Evolutionary conservation across 1,140 invertebrate genomes (phyloP), one percentile per base, ranked within the genome.

Genomic region (Caenorhabditis tropicalis): DNA sequence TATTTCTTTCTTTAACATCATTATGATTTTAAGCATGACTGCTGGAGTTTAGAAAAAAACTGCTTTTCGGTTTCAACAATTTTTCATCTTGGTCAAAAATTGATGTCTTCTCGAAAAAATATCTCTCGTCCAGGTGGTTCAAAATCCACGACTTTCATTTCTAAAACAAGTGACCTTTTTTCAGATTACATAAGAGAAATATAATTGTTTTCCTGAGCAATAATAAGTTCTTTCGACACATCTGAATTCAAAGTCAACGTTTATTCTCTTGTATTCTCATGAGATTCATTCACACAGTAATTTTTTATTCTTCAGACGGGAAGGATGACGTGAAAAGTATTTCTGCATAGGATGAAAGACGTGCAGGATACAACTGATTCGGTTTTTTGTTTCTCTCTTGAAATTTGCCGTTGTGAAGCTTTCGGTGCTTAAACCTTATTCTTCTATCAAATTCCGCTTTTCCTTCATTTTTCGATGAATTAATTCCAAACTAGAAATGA

Each of bases 251-350:
- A 16, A 65, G 36, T 65, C 58, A 65, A 65, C 65, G 15, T 33
- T 36, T 36, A 36, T 43, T 43, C n/a, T 74, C 36, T 43, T 33
- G 16, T 19, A 12, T 43, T 43, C 36, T n/a, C 36, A 21, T 74
- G n/a, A 46, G 65, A 74, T 74, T 74, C 36, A 74, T 74, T 74
- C 65, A 46, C 65, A 74, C 65, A 46, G 27, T 74, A 74, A 74
- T 74, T 43, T 74, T 46, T 43, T 74, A 74, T 74, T 33, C 65
- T 43, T 31, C 65, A 74, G 36, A 74, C 36, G n/a, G 15, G n/a
- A 36, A 36, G 12, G 19, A 56, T n/a, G 53, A 10, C 19, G 53
- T 10, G 21, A 56, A 27, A 3, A 9, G 5, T 21, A 24, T 1
- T 27, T 56, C 27, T 56, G 49, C 15, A 51, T n/a, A n/a, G n/a